phyloP scores from a whole-genome alignment of 1,140 invertebrate genomes.

The Thalassaphorura encarpata region DNA sequence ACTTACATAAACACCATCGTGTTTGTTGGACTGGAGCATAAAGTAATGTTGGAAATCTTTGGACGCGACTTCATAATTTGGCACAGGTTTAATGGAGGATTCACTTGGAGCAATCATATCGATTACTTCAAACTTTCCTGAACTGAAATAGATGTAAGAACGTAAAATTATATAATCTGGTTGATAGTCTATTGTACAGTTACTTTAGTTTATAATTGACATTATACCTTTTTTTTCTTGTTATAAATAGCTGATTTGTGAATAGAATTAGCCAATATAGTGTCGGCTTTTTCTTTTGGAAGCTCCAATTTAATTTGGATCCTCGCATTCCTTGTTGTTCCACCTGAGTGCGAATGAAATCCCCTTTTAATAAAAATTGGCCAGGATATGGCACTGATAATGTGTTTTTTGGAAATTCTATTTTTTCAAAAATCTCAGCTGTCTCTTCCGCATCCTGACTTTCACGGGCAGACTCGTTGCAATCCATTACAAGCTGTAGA shows the following conservation, averaged over 20 bases:
- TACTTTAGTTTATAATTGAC: too few species aligned
- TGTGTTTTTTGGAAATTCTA: constrained; percentile 18
- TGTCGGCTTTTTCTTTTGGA: constrained; percentile 23
- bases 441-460: constrained; percentile 31
- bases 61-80: constrained; percentile 25
- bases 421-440: constrained; percentile 23
- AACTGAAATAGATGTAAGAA: constrained; percentile 21
- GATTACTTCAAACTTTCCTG: constrained; percentile 25
- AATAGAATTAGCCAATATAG: constrained; percentile 30
- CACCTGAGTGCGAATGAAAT: constrained; percentile 31
- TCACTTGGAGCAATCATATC: constrained; percentile 14
- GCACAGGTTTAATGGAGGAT: constrained; percentile 23
- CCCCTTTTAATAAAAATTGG: constrained; percentile 28
- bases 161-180: background rate
- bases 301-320: constrained; percentile 28
- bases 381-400: constrained; percentile 8
- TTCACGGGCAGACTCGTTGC: constrained; percentile 30
- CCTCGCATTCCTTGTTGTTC: constrained; percentile 9
- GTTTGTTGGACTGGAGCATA: constrained; percentile 29
- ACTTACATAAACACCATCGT: constrained; percentile 29
- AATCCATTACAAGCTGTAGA: constrained; percentile 28
- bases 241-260: constrained; percentile 22
- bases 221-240: constrained; percentile 28
- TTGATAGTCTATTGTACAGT: too few species aligned
- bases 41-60: constrained; percentile 32